Evolutionary conservation across 2,888 invertebrate genomes (phyloP), one percentile per base, ranked within the genome.

Genomic region (Nematopogon swammerdamellus): DNA sequence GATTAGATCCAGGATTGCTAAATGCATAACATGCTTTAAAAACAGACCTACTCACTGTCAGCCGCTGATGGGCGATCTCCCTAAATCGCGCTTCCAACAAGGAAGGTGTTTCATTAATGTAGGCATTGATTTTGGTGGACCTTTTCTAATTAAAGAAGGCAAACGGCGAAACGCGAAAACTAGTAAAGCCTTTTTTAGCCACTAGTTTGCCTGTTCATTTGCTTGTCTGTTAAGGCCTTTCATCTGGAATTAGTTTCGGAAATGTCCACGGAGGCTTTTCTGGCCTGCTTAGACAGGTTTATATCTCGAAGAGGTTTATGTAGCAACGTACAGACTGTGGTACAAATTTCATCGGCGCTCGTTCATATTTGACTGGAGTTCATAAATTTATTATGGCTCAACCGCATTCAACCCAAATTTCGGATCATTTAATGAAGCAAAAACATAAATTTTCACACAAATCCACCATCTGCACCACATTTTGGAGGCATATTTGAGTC

Each of bases 401-500:
- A 43, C 19, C 20, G 11, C 5, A n/a, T 19, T 14, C 45, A 50
- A 14, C 25, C 11, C 3, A 36, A 16, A 16, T 50, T n/a, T 8
- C 36, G 43, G 50, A 55, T 18, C 36, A 55, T 19, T 16, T 57
- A 45, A 20, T 50, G 2, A 36, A 47, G 18, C 29, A 52, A 44
- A n/a, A 51, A 52, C 17, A 57, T 60, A n/a, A 18, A 45, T 2
- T 61, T 60, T 59, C 51, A 58, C 19, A 62, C 61, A 46, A 60
- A 57, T 30, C 60, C 61, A 1, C 57, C 60, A 6, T 30, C 45
- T 14, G 52, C 58, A 16, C 58, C 60, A 3, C 57, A 61, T 48
- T 59, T 58, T 48, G 59, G 62, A 1, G 61, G 60, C 5, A 47
- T 60, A 6, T 60, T 59, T 58, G 62, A 63, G 48, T 54, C 57